These are phyloP conservation scores for Taenaris catops DNA, from an alignment of 2,888 invertebrate genomes.

Conservation along the genomic window DNA sequence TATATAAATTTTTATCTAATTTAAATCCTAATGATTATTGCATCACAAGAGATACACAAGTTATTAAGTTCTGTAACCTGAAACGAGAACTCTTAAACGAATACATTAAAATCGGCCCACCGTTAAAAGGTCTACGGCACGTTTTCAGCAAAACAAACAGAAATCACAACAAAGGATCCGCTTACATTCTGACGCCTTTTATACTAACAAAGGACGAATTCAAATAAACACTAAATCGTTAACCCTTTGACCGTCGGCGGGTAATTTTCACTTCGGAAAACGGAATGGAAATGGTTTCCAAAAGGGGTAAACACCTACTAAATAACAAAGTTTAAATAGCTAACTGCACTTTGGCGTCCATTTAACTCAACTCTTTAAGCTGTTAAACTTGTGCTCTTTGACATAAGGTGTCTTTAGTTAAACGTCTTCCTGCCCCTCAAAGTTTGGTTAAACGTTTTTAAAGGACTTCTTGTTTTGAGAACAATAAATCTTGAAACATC, in stretches of 20 bases:
- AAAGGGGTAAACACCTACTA: conserved; percentile 48
- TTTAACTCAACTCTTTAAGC: too few relatives aligned
- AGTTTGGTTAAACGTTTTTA: too few relatives aligned
- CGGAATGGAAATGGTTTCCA: conserved; percentile 71
- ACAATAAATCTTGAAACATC: too few relatives aligned
- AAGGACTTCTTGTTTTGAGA: too few relatives aligned
- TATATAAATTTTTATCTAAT: too few relatives aligned
- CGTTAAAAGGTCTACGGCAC: conserved; percentile 16
- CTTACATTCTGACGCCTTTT: conserved; percentile 76
- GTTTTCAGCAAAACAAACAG: conserved; percentile 38
- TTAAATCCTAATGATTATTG: too few relatives aligned
- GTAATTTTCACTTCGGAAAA: conserved; percentile 75
- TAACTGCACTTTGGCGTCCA: too few relatives aligned
- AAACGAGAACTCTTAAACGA: conserved; percentile 2
- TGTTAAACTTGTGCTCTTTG: too few relatives aligned
- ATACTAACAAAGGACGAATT: conserved; percentile 75
- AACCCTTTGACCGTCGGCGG: conserved; percentile 76
- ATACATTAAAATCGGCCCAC: conserved; percentile 13
- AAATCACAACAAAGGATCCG: conserved; percentile 71
- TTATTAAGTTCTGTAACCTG: conserved; percentile 2
- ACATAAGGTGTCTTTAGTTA: too few relatives aligned
- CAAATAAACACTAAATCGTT: conserved; percentile 76
- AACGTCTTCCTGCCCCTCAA: too few relatives aligned
- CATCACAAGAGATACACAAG: too few relatives aligned
- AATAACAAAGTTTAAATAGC: too few relatives aligned